Evolutionary conservation across 2,888 invertebrate species (phyloP).

Genomic region (Molorchus minor): DNA sequence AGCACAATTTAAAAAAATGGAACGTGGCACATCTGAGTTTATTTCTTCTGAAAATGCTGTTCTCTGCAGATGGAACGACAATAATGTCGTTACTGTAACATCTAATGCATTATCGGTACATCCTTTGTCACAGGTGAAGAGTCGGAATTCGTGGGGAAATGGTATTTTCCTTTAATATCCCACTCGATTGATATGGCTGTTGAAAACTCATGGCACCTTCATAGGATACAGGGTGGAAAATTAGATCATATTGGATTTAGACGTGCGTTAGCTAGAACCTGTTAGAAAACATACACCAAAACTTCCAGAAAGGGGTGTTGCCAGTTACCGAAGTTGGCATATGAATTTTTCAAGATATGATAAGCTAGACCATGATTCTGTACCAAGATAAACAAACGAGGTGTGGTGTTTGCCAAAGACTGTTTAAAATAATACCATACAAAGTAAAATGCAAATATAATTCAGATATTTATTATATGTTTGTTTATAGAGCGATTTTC

Average conservation of each 20-base stretch:
- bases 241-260: slow-evolving; percentile 44
- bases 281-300: slow-evolving; percentile 30
- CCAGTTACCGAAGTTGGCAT: slow-evolving; percentile 6
- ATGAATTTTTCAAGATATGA: slow-evolving; percentile 28
- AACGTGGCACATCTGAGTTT: not conserved
- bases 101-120: not conserved
- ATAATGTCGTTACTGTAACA: not conserved
- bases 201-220: slow-evolving; percentile 45
- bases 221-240: slow-evolving; percentile 38
- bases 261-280: slow-evolving; percentile 27
- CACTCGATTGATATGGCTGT: slow-evolving; percentile 41
- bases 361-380: slow-evolving; percentile 28
- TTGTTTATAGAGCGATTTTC: not conserved
- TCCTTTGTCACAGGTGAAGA: not conserved
- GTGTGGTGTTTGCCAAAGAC: slow-evolving; percentile 43
- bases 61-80: not conserved
- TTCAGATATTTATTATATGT: too few species aligned
- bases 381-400: slow-evolving; percentile 32
- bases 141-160: slow-evolving; percentile 44
- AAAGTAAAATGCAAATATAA: too few species aligned
- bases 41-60: not conserved
- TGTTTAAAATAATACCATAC: not conserved
- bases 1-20: not conserved
- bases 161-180: slow-evolving; percentile 46
- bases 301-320: slow-evolving; percentile 13